Conservation (phyloP, 2,797 vertebrate species). For the Valencia hispanica region DNA sequence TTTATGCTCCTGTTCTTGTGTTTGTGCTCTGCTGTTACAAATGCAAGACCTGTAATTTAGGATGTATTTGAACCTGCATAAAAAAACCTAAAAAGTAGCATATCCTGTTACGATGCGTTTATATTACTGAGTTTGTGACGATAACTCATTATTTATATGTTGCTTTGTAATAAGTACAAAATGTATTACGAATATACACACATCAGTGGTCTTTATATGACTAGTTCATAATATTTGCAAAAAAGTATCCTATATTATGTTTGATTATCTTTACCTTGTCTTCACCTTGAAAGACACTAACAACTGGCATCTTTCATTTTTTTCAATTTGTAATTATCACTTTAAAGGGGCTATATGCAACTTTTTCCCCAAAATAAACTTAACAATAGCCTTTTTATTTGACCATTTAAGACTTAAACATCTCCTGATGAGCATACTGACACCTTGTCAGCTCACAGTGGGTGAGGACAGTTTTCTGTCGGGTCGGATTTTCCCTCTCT, state of each 20-base stretch:
- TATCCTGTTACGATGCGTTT: neutral
- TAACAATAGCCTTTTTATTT: no score
- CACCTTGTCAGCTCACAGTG: no score
- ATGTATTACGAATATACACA: neutral
- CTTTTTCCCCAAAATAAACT: no score
- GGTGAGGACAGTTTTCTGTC: no score
- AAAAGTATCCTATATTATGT: neutral
- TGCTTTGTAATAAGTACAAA: neutral
- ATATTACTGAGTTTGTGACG: neutral
- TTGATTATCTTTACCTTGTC: neutral
- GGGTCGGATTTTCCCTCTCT: no score
- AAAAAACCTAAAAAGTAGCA: conserved; percentile 2
- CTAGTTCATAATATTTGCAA: neutral
- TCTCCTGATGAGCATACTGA: no score
- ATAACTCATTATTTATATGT: neutral
- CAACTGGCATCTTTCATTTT: no score
- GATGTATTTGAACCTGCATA: neutral
- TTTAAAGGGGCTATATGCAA: no score
- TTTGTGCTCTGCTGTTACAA: conserved; percentile 1
- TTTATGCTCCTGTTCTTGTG: neutral
- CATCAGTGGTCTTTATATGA: neutral
- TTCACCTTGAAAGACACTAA: no score
- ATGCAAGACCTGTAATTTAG: conserved; percentile 4
- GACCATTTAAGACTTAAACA: no score
- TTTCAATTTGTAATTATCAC: no score